A percentile compares a stretch with the other conserved stretches of the same genome.
phyloP scores from a whole-genome alignment of 2,797 vertebrate species.

The Potorous gilbertii region DNA sequence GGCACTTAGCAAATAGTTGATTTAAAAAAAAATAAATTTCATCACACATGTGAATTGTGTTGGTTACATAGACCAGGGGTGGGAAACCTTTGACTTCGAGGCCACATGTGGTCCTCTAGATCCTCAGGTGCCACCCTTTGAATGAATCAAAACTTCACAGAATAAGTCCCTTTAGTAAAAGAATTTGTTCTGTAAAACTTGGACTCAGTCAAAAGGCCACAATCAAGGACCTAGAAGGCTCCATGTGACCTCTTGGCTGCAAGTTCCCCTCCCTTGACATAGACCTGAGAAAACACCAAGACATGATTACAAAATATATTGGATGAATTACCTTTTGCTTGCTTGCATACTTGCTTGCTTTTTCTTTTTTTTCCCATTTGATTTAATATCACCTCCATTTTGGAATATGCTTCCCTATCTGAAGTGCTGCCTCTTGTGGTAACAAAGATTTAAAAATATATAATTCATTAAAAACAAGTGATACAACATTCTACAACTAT shows the following conservation, averaged over 20 bases:
- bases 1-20: neutral
- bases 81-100: too few species aligned
- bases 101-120: too few species aligned
- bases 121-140: too few species aligned
- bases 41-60: neutral
- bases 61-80: neutral
- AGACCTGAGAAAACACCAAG: neutral
- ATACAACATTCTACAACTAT: neutral
- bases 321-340: neutral
- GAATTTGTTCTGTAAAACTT: too few species aligned
- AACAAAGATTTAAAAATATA: neutral
- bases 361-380: neutral
- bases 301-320: neutral
- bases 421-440: neutral
- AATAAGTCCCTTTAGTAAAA: too few species aligned
- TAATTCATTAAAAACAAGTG: neutral
- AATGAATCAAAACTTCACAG: too few species aligned
- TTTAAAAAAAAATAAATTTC: neutral
- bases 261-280: too few species aligned
- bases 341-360: neutral
- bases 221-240: too few species aligned
- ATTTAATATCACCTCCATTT: neutral
- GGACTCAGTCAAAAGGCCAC: too few species aligned
- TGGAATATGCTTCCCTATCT: neutral
- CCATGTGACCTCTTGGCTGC: too few species aligned